These are phyloP conservation scores for Odontomyia ornata DNA, from an alignment of 2,888 invertebrate species.

Conservation along the genomic window DNA sequence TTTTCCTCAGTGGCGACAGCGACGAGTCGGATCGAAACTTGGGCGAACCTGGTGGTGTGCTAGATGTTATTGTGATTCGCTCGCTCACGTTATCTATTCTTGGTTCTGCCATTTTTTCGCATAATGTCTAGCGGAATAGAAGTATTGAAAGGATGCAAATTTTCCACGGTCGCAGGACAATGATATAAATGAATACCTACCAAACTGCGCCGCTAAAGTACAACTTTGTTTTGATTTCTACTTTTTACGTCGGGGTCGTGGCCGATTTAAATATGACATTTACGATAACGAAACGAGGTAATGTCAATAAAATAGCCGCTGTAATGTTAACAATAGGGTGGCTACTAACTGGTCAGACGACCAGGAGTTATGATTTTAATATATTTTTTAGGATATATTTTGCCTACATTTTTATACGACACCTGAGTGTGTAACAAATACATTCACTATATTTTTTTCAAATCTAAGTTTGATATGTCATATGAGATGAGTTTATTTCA, in stretches of 20 bases:
- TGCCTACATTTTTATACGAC: too few species aligned
- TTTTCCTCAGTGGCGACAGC: not conserved
- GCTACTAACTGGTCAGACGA: not conserved
- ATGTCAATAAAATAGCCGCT: not conserved
- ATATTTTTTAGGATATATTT: too few species aligned
- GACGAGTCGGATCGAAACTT: not conserved
- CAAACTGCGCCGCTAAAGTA: conserved; percentile 23
- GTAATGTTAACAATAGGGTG: conserved; percentile 12
- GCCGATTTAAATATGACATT: conserved; percentile 37
- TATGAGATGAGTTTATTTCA: too few species aligned
- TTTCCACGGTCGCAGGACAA: too few species aligned
- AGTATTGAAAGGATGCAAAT: not conserved
- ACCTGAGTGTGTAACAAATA: too few species aligned
- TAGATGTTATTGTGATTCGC: not conserved
- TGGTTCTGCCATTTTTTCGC: conserved; percentile 26
- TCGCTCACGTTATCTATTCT: not conserved
- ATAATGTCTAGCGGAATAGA: conserved; percentile 7
- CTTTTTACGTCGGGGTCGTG: conserved; percentile 37
- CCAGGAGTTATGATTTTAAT: too few species aligned
- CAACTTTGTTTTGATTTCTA: conserved; percentile 22
- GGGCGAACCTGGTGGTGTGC: conserved; percentile 30
- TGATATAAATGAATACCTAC: too few species aligned
- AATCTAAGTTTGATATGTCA: too few species aligned
- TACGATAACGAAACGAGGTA: conserved; percentile 27
- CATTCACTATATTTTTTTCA: too few species aligned